phyloP scores from a whole-genome alignment of 2,113 vertebrate species.

The Tyto alba region DNA sequence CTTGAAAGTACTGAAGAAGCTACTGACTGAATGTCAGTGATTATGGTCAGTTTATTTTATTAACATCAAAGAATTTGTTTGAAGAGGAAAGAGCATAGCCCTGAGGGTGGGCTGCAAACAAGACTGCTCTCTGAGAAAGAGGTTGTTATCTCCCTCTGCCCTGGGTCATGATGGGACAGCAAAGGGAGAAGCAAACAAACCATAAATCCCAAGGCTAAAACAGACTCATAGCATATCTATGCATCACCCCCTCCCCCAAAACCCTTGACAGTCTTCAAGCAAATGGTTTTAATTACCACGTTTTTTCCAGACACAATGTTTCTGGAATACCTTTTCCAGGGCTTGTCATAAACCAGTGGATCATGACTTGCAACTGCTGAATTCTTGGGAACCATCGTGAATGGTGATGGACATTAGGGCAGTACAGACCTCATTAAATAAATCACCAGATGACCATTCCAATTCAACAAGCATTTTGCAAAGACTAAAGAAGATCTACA shows the following conservation, averaged over 20 bases:
- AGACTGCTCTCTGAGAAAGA: background rate
- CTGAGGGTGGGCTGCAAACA: background rate
- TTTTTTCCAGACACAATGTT: background rate
- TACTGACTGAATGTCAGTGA: background rate
- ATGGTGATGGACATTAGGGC: background rate
- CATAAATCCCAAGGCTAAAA: slow-evolving; percentile 33
- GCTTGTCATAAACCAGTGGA: background rate
- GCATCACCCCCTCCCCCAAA: background rate
- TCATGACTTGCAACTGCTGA: background rate
- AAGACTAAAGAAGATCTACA: background rate
- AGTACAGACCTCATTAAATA: background rate
- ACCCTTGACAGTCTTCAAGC: background rate
- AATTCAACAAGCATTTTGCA: background rate
- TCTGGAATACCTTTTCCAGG: slow-evolving; percentile 35
- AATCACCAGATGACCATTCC: background rate
- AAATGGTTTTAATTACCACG: slow-evolving; percentile 13
- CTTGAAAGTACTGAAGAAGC: background rate
- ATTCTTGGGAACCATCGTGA: background rate
- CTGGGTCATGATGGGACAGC: background rate
- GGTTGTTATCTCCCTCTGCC: background rate
- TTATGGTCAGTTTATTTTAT: background rate
- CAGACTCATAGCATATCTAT: background rate
- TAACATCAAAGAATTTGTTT: background rate
- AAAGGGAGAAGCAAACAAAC: slow-evolving; percentile 46
- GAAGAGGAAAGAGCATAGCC: background rate